Evolutionary conservation across 2,797 vertebrate species (phyloP).

Genomic region (Balearica regulorum): DNA sequence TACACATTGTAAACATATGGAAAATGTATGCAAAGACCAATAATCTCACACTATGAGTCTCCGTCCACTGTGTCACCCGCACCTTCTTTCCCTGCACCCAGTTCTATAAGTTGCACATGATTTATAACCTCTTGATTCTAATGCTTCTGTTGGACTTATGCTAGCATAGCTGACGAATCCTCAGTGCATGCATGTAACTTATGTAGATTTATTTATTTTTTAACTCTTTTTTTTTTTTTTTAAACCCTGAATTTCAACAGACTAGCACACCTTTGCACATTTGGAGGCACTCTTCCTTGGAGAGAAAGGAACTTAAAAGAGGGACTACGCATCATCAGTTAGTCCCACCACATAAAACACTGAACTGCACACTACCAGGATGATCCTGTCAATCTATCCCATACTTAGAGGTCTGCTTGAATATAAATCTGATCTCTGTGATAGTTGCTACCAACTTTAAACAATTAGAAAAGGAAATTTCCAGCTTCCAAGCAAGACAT

Average conservation of each 20-base stretch:
- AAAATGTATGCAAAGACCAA: not conserved
- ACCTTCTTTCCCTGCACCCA: not conserved
- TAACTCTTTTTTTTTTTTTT: not conserved
- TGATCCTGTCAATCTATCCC: not conserved
- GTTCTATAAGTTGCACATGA: not conserved
- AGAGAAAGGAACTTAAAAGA: not conserved
- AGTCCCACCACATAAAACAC: not conserved
- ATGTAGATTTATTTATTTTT: not conserved
- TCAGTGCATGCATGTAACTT: not conserved
- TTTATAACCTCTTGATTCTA: not conserved
- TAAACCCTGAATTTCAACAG: not conserved
- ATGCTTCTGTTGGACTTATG: fast-evolving
- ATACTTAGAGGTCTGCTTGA: not conserved
- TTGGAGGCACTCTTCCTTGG: not conserved
- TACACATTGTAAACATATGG: not conserved
- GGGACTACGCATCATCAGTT: not conserved
- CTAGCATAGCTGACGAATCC: not conserved
- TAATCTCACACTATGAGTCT: not conserved
- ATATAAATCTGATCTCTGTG: not conserved
- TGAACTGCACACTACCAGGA: fast-evolving
- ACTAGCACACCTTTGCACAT: not conserved
- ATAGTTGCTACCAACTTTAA: not conserved
- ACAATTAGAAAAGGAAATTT: not conserved
- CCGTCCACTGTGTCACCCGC: not conserved
- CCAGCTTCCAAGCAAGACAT: not conserved